phyloP scores from a whole-genome alignment of 2,888 invertebrate species.

The Aphidoletes aphidimyza region DNA sequence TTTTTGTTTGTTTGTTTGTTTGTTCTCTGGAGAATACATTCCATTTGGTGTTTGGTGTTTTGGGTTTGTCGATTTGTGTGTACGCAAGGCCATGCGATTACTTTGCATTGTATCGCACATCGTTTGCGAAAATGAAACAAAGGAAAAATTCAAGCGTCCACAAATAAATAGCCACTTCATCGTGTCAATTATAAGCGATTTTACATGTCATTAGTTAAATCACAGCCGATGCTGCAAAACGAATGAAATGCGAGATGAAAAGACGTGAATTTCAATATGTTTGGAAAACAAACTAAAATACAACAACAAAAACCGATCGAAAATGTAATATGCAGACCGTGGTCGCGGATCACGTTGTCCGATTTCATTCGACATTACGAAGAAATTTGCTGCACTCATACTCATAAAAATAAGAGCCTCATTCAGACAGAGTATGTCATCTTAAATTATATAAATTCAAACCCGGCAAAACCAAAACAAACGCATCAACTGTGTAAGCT shows the following conservation, averaged over 20 bases:
- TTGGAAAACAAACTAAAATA: no score
- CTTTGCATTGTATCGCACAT: not conserved
- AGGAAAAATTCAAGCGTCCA: constrained; percentile 27
- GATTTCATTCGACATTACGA: not conserved
- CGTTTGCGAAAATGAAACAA: not conserved
- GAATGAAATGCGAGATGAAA: not conserved
- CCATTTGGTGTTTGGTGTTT: no score
- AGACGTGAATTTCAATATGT: not conserved
- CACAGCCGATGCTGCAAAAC: not conserved
- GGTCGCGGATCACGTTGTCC: not conserved
- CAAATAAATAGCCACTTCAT: constrained; percentile 50
- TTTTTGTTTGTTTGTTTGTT: no score
- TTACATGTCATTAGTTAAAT: constrained; percentile 53
- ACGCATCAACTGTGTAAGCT: not conserved
- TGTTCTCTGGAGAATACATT: not conserved
- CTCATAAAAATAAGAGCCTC: not conserved
- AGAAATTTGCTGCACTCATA: not conserved
- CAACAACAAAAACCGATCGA: no score
- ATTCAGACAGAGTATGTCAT: constrained; percentile 8
- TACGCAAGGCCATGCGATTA: not conserved
- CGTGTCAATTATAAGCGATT: constrained; percentile 52
- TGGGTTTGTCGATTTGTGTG: no score
- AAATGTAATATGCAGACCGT: not conserved
- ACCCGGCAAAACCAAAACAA: not conserved
- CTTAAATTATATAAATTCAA: constrained; percentile 48